These are phyloP conservation scores for Lamprologus speciosus DNA, from an alignment of 2,113 vertebrate species.

Conservation along the genomic window DNA sequence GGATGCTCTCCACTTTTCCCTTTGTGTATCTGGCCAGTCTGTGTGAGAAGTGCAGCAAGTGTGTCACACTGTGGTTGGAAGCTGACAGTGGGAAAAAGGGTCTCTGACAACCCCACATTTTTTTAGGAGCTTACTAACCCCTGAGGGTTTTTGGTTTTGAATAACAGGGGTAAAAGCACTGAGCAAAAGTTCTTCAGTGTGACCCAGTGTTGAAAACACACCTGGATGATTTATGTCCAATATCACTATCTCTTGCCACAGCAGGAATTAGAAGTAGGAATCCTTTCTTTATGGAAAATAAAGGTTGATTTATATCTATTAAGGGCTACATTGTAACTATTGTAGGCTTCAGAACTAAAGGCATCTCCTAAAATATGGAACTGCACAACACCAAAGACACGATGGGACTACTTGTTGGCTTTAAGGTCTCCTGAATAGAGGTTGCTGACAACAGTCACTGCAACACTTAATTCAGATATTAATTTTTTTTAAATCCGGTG, in stretches of 20 bases:
- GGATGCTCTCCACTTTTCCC: not conserved
- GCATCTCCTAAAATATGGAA: not conserved
- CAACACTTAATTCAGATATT: not conserved
- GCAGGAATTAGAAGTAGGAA: not conserved
- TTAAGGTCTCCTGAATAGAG: not conserved
- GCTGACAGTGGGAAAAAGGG: not conserved
- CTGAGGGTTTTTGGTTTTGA: not conserved
- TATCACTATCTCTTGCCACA: not conserved
- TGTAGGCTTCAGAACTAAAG: not conserved
- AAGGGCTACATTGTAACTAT: not conserved
- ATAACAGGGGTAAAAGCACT: not conserved
- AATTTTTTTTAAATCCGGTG: fast-evolving
- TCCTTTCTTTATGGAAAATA: not conserved
- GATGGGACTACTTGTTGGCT: not conserved
- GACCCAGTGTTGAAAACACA: not conserved
- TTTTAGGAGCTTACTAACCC: not conserved
- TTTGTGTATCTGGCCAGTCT: not conserved
- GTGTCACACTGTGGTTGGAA: not conserved
- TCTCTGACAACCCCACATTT: fast-evolving
- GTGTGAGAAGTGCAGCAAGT: fast-evolving
- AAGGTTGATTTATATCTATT: not conserved
- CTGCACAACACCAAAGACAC: not conserved
- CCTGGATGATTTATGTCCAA: not conserved
- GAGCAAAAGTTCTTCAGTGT: not conserved
- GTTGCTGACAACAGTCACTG: not conserved